Evolutionary conservation across 1,140 invertebrate genomes (phyloP).

Genomic region (Temnothorax curvispinosus): DNA sequence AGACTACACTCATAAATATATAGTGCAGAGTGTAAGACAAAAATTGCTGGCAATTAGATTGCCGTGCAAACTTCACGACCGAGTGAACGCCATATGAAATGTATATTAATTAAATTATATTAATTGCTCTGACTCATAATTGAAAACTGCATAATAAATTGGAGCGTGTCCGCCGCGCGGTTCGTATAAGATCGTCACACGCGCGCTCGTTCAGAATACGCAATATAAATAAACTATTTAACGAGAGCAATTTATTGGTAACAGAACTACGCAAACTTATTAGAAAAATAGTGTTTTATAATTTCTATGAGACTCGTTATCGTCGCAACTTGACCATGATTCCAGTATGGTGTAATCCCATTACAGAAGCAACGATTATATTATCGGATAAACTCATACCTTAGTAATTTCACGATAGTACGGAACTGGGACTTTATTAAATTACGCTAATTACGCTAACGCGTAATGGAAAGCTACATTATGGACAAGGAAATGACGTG

Average conservation of each 20-base stretch:
- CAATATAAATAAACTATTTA: constrained; percentile 40
- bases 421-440: constrained; percentile 38
- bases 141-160: constrained; percentile 35
- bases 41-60: not conserved
- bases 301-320: constrained; percentile 42
- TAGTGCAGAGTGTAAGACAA: not conserved
- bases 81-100: not conserved
- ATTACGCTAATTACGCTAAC: constrained; percentile 37
- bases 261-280: not conserved
- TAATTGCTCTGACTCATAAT: constrained; percentile 26
- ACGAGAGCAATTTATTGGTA: constrained; percentile 1
- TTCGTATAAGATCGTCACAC: constrained; percentile 1
- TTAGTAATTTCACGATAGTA: constrained; percentile 16
- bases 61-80: not conserved
- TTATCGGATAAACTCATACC: constrained; percentile 35
- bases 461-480: constrained; percentile 46
- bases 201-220: not conserved
- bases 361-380: constrained; percentile 13
- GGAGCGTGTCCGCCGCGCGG: not conserved
- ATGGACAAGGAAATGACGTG: constrained; percentile 40
- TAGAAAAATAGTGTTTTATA: constrained; percentile 26
- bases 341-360: not conserved
- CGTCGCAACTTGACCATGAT: not conserved
- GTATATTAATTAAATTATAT: constrained; percentile 35
- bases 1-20: not conserved